phyloP scores from a whole-genome alignment of 2,888 invertebrate species.

The Oegoconia quadripuncta region DNA sequence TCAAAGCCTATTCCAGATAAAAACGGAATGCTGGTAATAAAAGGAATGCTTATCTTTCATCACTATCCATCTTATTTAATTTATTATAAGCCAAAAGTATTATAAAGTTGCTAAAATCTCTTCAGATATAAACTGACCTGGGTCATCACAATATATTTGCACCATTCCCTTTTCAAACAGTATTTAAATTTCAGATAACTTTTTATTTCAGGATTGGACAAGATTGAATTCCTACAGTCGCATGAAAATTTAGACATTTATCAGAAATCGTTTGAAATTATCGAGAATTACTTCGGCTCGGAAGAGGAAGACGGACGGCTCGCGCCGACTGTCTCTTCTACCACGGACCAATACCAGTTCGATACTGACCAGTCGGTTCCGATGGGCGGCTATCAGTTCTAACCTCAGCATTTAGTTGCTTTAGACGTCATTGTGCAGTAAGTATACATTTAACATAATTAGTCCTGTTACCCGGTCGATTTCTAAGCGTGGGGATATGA shows the following conservation, averaged over 20 bases:
- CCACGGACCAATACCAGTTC: constrained; percentile 86
- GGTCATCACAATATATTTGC: too few species aligned
- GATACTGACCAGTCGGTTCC: constrained; percentile 85
- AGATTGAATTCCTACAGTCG: constrained; percentile 98
- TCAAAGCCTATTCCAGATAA: too few species aligned
- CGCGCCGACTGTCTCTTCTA: constrained; percentile 88
- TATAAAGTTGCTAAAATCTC: too few species aligned
- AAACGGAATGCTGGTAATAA: too few species aligned
- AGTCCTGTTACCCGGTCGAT: background rate
- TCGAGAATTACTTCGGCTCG: constrained; percentile 96
- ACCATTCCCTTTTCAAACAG: background rate
- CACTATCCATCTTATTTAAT: too few species aligned
- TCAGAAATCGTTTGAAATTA: constrained; percentile 97
- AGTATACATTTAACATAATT: constrained; percentile 24
- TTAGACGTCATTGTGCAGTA: constrained; percentile 38
- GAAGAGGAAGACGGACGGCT: constrained; percentile 91
- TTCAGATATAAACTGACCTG: too few species aligned
- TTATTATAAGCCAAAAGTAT: too few species aligned
- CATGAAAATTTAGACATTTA: constrained; percentile 98
- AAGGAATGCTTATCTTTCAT: too few species aligned
- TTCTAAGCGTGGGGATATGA: background rate
- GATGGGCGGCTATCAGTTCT: constrained; percentile 90
- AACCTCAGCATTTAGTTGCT: constrained; percentile 45
- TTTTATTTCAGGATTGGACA: constrained; percentile 90
- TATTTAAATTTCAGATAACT: background rate